Percentiles rank a stretch among this genome's conserved stretches.
Evolutionary conservation across 2,797 vertebrate species (phyloP).

Genomic region (Trachops cirrhosus): DNA sequence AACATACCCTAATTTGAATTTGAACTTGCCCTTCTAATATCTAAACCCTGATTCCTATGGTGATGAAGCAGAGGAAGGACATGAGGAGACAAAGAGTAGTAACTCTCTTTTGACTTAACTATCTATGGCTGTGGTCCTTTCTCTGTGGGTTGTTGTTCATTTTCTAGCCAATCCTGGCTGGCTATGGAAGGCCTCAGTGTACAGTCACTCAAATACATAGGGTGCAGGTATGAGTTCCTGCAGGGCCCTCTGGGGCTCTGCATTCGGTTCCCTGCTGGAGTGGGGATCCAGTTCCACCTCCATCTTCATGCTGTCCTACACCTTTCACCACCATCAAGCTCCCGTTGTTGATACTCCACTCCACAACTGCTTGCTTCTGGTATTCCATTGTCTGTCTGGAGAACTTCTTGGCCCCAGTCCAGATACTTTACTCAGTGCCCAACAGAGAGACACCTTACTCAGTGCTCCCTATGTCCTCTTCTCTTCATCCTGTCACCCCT

Average conservation of each 20-base stretch:
- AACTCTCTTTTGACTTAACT: not conserved
- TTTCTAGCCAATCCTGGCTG: not conserved
- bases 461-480: not conserved
- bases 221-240: not conserved
- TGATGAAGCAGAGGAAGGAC: not conserved
- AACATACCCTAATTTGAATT: not conserved
- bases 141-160: not conserved
- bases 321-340: not conserved
- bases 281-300: not conserved
- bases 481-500: not conserved
- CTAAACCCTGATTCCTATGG: not conserved
- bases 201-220: not conserved
- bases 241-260: not conserved
- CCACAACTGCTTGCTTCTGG: not conserved
- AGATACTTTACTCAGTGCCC: not conserved
- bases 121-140: not conserved
- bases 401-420: not conserved
- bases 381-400: not conserved
- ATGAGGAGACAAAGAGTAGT: not conserved
- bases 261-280: not conserved
- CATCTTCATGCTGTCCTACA: not conserved
- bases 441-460: not conserved
- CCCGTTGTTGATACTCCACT: accelerated
- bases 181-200: not conserved
- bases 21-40: not conserved